Conservation (phyloP, 2,113 vertebrate species). For the Peromyscus leucopus region DNA sequence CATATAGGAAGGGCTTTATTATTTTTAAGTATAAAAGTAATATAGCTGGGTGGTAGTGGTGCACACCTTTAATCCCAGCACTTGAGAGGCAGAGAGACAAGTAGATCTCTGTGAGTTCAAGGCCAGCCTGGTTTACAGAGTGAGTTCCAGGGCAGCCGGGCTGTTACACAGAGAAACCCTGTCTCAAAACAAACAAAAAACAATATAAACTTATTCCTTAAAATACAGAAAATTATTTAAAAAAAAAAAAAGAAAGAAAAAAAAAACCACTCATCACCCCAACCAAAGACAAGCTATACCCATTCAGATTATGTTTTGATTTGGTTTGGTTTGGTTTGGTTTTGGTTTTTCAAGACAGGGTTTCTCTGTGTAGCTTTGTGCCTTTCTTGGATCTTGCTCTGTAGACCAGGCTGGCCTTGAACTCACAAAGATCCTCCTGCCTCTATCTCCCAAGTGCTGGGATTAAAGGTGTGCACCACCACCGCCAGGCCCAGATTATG, state of each 20-base stretch:
- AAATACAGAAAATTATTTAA: constrained; percentile 16
- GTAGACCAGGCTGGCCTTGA: too few relatives aligned
- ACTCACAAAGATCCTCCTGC: too few relatives aligned
- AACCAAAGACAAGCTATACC: neutral
- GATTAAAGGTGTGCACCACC: too few relatives aligned
- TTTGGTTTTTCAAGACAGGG: too few relatives aligned
- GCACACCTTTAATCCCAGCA: neutral
- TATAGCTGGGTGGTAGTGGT: neutral
- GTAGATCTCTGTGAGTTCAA: neutral
- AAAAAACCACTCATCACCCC: neutral
- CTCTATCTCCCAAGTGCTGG: too few relatives aligned
- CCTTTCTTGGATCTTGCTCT: too few relatives aligned
- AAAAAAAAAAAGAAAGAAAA: constrained; percentile 1
- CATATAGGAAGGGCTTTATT: neutral
- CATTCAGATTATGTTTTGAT: neutral
- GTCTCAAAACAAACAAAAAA: neutral
- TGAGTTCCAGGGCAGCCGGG: neutral
- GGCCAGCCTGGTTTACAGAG: neutral
- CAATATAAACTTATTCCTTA: constrained; percentile 24
- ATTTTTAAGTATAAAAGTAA: constrained; percentile 51
- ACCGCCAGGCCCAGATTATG: neutral
- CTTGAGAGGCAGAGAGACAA: neutral
- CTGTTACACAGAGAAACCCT: neutral
- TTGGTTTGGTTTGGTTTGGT: too few relatives aligned
- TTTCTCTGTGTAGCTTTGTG: too few relatives aligned